These are phyloP conservation scores for Coracias cyanogaster DNA, from an alignment of 2,797 vertebrate genomes.

Conservation along the genomic window DNA sequence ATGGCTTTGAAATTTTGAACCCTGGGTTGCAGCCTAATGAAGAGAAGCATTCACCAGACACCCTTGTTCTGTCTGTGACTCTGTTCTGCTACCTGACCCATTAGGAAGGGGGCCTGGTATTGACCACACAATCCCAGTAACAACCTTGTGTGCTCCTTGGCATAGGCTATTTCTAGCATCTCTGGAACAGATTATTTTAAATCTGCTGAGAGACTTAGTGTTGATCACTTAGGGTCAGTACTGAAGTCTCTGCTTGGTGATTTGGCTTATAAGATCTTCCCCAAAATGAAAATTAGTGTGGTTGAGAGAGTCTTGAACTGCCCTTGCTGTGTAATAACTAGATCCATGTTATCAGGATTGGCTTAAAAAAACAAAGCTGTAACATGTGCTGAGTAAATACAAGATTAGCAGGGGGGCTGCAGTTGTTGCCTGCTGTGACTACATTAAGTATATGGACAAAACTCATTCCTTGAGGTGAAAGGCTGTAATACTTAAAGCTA, in stretches of 20 bases:
- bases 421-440: neutral
- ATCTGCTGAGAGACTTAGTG: slow-evolving; percentile 52
- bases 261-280: neutral
- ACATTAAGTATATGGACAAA: neutral
- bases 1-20: neutral
- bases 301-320: neutral
- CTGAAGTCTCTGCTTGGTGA: neutral
- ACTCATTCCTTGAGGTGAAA: neutral
- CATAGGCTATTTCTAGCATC: slow-evolving; percentile 38
- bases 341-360: neutral
- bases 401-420: neutral
- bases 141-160: neutral
- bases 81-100: neutral
- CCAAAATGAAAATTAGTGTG: neutral
- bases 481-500: neutral
- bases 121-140: neutral
- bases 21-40: neutral
- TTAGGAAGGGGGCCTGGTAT: neutral
- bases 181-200: slow-evolving; percentile 63
- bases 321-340: neutral
- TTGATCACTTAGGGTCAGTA: neutral
- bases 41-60: neutral
- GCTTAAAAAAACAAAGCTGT: slow-evolving; percentile 35
- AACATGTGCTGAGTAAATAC: neutral
- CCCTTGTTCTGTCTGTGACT: neutral